Evolutionary conservation across 2,797 vertebrate genomes (phyloP).

Genomic region (Chelmon rostratus): DNA sequence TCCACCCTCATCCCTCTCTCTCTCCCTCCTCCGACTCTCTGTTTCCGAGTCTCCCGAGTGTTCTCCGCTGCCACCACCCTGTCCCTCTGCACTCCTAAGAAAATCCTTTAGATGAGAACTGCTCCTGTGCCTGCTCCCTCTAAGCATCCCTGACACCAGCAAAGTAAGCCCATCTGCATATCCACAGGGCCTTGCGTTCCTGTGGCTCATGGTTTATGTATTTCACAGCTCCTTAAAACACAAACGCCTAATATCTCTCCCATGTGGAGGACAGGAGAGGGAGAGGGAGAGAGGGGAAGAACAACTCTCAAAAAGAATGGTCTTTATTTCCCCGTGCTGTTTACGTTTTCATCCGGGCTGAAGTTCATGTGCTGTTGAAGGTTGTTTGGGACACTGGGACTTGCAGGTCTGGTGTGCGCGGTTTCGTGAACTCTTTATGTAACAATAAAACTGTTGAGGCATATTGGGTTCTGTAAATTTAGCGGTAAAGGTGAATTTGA

Average conservation of each 20-base stretch:
- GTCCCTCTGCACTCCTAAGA: conserved; percentile 88
- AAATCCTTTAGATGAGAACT: conserved; percentile 96
- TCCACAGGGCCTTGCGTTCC: conserved; percentile 97
- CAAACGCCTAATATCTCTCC: conserved; percentile 99
- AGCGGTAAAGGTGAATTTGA: conserved; percentile 30
- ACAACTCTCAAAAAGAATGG: conserved; percentile 72
- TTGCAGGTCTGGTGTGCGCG: conserved; percentile 53
- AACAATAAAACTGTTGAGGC: conserved; percentile 33
- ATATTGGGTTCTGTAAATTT: conserved; percentile 49
- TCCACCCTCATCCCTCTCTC: conserved; percentile 54
- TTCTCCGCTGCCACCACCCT: conserved; percentile 83
- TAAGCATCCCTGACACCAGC: conserved; percentile 97
- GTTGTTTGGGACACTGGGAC: conserved; percentile 75
- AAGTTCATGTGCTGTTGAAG: conserved; percentile 77
- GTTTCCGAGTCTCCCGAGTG: conserved; percentile 81
- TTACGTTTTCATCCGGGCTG: conserved; percentile 75
- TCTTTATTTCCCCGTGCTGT: conserved; percentile 76
- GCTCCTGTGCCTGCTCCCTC: conserved; percentile 86
- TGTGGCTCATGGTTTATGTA: conserved; percentile 99
- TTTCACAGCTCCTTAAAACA: conserved; percentile 99
- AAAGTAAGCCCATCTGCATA: conserved; percentile 99
- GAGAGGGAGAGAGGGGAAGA: conserved; percentile 64
- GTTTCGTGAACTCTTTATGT: conserved; percentile 63
- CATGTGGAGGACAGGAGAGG: conserved; percentile 87
- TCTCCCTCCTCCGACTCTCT: conserved; percentile 66